Evolutionary conservation across 2,113 vertebrate species (phyloP).

Genomic region (Dunckerocampus dactyliophorus): DNA sequence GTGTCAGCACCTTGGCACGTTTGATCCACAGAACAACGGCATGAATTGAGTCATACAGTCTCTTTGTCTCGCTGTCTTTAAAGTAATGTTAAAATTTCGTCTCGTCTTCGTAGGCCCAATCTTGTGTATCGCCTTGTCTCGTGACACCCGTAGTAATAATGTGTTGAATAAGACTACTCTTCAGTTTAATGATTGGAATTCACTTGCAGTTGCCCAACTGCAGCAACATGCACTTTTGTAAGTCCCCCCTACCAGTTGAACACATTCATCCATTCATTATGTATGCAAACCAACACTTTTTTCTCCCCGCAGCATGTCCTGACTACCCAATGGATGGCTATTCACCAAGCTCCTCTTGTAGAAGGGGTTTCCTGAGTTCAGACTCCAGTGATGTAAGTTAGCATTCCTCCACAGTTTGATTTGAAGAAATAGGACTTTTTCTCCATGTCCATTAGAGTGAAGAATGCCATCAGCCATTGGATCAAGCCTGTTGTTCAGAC

Average conservation of each 20-base stretch:
- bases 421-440: not conserved
- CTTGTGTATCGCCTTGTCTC: too few species aligned
- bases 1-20: too few species aligned
- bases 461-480: conserved; percentile 9
- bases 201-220: conserved; percentile 39
- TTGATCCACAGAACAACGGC: too few species aligned
- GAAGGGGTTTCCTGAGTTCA: conserved; percentile 62
- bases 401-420: not conserved
- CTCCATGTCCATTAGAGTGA: conserved; percentile 30
- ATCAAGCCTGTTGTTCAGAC: conserved; percentile 2
- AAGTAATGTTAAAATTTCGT: too few species aligned
- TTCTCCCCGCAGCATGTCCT: conserved; percentile 49
- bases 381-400: conserved; percentile 75
- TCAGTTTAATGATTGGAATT: not conserved
- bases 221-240: conserved; percentile 29
- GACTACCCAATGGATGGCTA: conserved; percentile 41
- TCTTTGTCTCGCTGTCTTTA: too few species aligned
- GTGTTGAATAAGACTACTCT: not conserved
- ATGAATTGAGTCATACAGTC: too few species aligned
- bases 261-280: not conserved
- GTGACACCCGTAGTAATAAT: too few species aligned
- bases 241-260: conserved; percentile 25
- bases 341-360: conserved; percentile 61
- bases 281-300: not conserved
- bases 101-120: too few species aligned